Conservation (phyloP, 1,140 invertebrate genomes). For the Caenorhabditis tropicalis region DNA sequence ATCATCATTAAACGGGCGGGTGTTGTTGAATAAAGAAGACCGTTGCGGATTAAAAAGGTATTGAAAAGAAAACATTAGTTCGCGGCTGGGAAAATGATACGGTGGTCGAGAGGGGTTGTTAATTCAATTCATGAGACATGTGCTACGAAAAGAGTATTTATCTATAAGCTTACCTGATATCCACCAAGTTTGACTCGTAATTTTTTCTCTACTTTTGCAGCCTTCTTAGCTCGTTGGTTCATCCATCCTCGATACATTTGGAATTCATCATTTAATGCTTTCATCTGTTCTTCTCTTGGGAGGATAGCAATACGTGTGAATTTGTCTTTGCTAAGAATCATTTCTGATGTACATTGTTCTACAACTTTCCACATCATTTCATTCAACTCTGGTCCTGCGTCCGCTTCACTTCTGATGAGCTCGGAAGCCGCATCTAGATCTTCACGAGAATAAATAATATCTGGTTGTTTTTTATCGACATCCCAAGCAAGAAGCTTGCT, state of each 20-base stretch:
- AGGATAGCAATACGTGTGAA: slow-evolving; percentile 56
- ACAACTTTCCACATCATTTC: slow-evolving; percentile 65
- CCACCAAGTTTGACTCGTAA: slow-evolving; percentile 89
- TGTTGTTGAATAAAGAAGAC: not conserved
- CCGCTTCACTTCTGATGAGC: slow-evolving; percentile 58
- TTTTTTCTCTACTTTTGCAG: slow-evolving; percentile 97
- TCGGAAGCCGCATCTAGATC: slow-evolving; percentile 57
- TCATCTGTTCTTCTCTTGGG: slow-evolving; percentile 51
- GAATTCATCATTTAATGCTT: slow-evolving; percentile 57
- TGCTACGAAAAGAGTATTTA: too few species aligned
- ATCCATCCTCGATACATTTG: slow-evolving; percentile 66
- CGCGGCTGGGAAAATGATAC: not conserved
- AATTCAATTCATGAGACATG: too few species aligned
- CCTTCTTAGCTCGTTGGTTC: slow-evolving; percentile 75
- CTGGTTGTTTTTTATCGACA: slow-evolving; percentile 57
- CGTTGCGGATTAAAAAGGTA: not conserved
- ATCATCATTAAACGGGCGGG: not conserved
- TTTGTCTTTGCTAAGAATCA: slow-evolving; percentile 64
- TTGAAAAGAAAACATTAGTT: not conserved
- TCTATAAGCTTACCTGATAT: slow-evolving; percentile 82
- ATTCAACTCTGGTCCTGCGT: slow-evolving; percentile 53
- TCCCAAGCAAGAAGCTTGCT: slow-evolving; percentile 66
- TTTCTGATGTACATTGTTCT: slow-evolving; percentile 62
- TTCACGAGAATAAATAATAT: slow-evolving; percentile 57
- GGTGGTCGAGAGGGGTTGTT: too few species aligned